Conservation (phyloP, 2,797 vertebrate genomes). For the Florisuga fusca region DNA sequence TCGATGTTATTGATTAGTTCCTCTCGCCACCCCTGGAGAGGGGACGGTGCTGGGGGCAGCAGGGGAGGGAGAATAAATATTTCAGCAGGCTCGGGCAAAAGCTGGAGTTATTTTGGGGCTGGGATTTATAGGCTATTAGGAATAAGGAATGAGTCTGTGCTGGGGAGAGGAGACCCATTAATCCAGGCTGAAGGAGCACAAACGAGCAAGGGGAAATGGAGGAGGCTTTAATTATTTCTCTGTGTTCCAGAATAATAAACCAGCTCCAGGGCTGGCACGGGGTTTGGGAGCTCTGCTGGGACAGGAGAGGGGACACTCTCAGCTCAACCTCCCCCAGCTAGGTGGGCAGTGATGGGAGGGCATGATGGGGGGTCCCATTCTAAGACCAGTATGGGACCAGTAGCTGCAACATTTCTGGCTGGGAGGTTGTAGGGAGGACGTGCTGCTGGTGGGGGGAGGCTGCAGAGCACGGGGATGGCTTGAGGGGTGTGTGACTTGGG, state of each 20-base stretch:
- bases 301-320: fast-evolving
- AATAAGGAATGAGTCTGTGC: conserved; percentile 58
- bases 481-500: fast-evolving
- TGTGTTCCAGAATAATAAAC: background rate
- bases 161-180: conserved; percentile 46
- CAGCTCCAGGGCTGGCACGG: background rate
- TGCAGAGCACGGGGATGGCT: fast-evolving
- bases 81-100: conserved; percentile 58
- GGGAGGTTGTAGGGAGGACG: fast-evolving
- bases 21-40: conserved; percentile 32
- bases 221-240: conserved; percentile 34
- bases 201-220: conserved; percentile 39
- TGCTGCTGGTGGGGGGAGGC: background rate
- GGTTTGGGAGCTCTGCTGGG: background rate
- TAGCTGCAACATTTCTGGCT: background rate
- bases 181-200: conserved; percentile 46
- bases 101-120: conserved; percentile 64
- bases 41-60: background rate
- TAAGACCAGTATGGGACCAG: background rate
- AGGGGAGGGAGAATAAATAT: conserved; percentile 60
- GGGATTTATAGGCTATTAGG: conserved; percentile 70
- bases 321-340: background rate
- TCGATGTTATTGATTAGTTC: conserved; percentile 62
- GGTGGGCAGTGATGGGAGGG: background rate
- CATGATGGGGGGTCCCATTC: background rate